phyloP scores from a whole-genome alignment of 2,888 invertebrate genomes.

The Miltochrista miniata region DNA sequence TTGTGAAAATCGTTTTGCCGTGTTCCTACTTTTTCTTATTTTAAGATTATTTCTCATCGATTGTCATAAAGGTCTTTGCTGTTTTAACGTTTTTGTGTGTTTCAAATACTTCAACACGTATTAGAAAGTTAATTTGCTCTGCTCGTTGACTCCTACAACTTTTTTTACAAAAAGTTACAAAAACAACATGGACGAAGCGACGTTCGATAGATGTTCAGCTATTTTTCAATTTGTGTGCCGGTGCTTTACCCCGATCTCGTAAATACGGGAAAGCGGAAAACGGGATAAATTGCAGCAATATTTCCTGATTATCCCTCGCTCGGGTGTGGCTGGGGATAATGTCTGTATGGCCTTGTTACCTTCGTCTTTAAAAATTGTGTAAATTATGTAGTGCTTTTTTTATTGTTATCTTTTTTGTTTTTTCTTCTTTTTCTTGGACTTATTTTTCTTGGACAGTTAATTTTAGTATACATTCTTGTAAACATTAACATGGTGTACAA shows the following conservation, averaged over 20 bases:
- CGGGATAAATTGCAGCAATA: slow-evolving; percentile 48
- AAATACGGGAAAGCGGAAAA: slow-evolving; percentile 30
- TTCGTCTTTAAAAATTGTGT: slow-evolving; percentile 25
- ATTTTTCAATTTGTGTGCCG: slow-evolving; percentile 39
- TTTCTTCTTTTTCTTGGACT: too few species aligned
- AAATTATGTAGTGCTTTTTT: too few species aligned
- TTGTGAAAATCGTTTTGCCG: too few species aligned
- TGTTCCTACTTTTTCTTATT: too few species aligned
- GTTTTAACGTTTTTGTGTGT: too few species aligned
- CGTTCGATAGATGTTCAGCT: slow-evolving; percentile 30
- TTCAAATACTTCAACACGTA: neutral
- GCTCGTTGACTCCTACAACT: slow-evolving; percentile 4
- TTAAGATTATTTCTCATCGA: too few species aligned
- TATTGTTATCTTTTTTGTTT: too few species aligned
- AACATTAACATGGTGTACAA: too few species aligned
- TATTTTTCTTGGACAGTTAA: too few species aligned
- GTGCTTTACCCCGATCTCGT: slow-evolving; percentile 28
- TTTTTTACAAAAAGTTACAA: slow-evolving; percentile 17
- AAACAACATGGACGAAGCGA: slow-evolving; percentile 25
- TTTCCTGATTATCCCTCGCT: slow-evolving; percentile 45
- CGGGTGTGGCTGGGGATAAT: slow-evolving; percentile 10
- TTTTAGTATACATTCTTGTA: too few species aligned
- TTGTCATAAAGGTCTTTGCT: too few species aligned
- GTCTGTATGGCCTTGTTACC: slow-evolving; percentile 23
- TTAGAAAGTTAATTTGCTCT: neutral